Evolutionary conservation across 2,113 vertebrate species (phyloP), one percentile per base, ranked within the genome.

Genomic region (Ophthalmolycus amberensis): DNA sequence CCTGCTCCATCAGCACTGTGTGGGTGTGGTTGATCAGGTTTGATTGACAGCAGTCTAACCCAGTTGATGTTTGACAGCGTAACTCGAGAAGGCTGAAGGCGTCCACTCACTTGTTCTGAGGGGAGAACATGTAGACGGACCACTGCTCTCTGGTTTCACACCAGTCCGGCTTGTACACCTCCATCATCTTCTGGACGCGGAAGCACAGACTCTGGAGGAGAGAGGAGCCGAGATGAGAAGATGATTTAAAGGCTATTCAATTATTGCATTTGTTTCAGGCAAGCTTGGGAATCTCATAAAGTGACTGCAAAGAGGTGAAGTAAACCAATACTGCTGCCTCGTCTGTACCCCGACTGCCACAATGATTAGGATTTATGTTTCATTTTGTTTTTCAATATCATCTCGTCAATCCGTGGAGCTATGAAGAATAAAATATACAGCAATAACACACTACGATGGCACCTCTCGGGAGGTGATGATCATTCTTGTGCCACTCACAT

Each of bases 41-140:
- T 54, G 50, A 54, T 54, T 52, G 20, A n/a, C 50, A 9, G 44
- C 12, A 44, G 42, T 44, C 42, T 44, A 14, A 5, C 42, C 42
- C 42, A 10, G 9, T 11, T 42, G 2, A 11, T 11, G 10, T 42
- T 20, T 16, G 46, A 48, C 46, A 18, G 50, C 8, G 22, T 22
- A 52, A 52, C 50, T 8, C 50, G 3, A 22, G 20, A 52, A 20
- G 8, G n/a, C 3, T 20, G 1, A 48, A 25, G 6, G 3, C 5
- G 11, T 42, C 6, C 1, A 82, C 93, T 89, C 88, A 99, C 98
- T 95, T 97, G 95, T 99, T 99, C 80, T 97, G 96, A 0, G 98
- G 98, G 22, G 98, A 98, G 94, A 99, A 99, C 86, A 99, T 90
- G 86, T 97, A 99, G 85, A 99, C 95, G 0, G 98, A 98, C 98